These are phyloP conservation scores for Oreotrochilus melanogaster DNA, from an alignment of 2,113 vertebrate genomes.

Conservation along the genomic window DNA sequence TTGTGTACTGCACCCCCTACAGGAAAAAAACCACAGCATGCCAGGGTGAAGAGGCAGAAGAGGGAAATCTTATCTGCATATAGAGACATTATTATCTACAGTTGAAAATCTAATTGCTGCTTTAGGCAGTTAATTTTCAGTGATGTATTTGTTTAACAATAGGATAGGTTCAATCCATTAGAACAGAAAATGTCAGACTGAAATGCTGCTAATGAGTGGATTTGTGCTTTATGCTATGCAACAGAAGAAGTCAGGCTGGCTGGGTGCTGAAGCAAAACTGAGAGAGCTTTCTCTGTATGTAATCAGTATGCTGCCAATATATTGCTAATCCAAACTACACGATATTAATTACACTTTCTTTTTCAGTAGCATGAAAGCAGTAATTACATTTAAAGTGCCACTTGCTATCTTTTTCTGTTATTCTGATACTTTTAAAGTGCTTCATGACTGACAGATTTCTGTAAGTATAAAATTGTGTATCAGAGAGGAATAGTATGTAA, in stretches of 20 bases:
- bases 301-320: background rate
- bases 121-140: background rate
- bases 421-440: background rate
- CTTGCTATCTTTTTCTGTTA: background rate
- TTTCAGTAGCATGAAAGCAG: background rate
- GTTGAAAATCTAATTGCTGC: background rate
- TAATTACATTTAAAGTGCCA: background rate
- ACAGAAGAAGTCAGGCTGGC: background rate
- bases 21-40: background rate
- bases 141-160: background rate
- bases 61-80: background rate
- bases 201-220: background rate
- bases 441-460: background rate
- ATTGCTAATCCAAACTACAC: background rate
- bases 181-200: background rate
- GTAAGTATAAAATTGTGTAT: background rate
- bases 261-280: too few relatives aligned
- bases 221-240: background rate
- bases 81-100: background rate
- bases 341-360: background rate
- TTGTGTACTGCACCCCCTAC: conserved; percentile 15
- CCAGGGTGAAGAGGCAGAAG: fast-evolving
- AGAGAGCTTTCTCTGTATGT: background rate
- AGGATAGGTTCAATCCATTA: background rate
- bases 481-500: background rate